phyloP scores from a whole-genome alignment of 1,140 invertebrate genomes.

The Semibalanus balanoides region DNA sequence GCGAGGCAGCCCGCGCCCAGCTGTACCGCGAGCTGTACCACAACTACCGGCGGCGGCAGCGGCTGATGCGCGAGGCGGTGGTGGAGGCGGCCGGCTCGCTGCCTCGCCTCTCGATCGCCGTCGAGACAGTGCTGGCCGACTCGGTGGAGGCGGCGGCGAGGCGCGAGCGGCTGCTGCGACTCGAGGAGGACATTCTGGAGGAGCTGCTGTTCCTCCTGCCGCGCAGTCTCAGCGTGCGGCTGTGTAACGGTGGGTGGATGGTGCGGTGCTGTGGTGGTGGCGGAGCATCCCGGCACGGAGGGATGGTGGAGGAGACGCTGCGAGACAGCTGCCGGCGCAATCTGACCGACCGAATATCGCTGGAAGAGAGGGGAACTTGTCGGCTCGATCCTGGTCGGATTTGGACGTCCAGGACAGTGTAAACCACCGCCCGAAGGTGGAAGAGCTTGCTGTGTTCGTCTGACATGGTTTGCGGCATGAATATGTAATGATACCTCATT shows the following conservation, averaged over 20 bases:
- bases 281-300: no score
- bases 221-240: neutral
- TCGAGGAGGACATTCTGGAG: conserved; percentile 4
- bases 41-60: neutral
- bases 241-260: neutral
- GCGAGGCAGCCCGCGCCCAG: conserved; percentile 4
- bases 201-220: conserved; percentile 3
- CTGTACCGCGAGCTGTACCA: conserved; percentile 4
- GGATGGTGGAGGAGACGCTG: no score
- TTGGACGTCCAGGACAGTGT: no score
- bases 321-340: no score
- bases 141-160: neutral
- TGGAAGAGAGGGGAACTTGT: no score
- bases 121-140: neutral
- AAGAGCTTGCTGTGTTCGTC: no score
- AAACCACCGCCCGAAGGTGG: no score
- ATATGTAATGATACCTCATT: no score
- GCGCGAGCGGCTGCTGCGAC: neutral
- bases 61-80: neutral
- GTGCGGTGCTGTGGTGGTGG: no score
- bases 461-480: no score
- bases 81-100: neutral
- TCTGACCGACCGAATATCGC: no score
- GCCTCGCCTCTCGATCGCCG: neutral
- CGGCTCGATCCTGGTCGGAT: no score